Base-by-base conservation (phyloP, 2,113 vertebrate species). In the Bostrychus sinensis region DNA sequence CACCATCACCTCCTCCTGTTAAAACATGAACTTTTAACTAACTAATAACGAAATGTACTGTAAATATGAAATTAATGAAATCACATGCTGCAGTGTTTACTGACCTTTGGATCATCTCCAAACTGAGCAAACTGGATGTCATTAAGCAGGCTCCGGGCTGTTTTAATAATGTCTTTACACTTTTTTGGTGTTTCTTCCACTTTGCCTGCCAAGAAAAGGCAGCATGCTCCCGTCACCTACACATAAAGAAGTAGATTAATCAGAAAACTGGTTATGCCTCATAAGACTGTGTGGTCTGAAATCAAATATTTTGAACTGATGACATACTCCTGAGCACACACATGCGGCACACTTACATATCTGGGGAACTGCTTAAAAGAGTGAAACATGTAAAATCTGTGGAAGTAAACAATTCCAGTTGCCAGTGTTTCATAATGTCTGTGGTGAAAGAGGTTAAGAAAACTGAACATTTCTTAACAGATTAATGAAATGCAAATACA, bases 111-210 rank as follows among this genome's bases (percentile, higher is more conserved):
- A 74, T 99, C 97, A 62, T 99, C 97, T 83, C 97, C 97, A 87
- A 99, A 99, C 83, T 99, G 97, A 28, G 96, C 94, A 62, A 99
- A 99, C 65, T 99, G 97, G 43, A 99, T 94, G 64, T 99, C 97
- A n/a, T 97, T 99, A 70, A 99, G 84, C 66, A 99, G 90, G 82
- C 95, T 98, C 59, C 96, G 96, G n/a, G 97, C 97, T 0, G 97
- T 99, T 90, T 99, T 99, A 80, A 99, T 99, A 81, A 99, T 99
- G 75, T 99, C 97, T 94, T 98, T 99, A 85, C 97, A 99, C 79
- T 99, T 99, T 91, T 99, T 99, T 1, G 97, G 97, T 0, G 97
- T 99, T 92, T 99, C 97, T 89, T 99, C 97, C 57, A 99, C 97
- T 89, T 99, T 99, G 6, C 97, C 97, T 32, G 97, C 97, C 82